Base-by-base conservation (phyloP, 2,113 vertebrate species). In the Ceratotherium simum region DNA sequence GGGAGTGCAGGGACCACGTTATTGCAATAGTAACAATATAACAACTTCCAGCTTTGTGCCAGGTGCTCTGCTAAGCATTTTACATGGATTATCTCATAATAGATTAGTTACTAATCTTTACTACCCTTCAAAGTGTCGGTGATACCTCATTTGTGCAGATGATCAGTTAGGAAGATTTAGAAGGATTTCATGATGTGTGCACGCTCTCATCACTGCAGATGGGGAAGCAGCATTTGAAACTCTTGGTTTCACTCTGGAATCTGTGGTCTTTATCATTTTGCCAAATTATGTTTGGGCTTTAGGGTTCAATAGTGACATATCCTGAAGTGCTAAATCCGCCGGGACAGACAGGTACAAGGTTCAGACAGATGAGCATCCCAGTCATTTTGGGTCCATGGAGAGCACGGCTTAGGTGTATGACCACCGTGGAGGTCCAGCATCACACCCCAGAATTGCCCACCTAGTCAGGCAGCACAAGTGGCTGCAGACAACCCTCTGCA, bases 81-180 rank as follows among this genome's bases (percentile, higher is more conserved):
- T 3, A n/a, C 0, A 1, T 0, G 8, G 72, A 0, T 10, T 4
- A 10, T 12, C n/a, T 39, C 16, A 8, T 39, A n/a, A n/a, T n/a
- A n/a, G n/a, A n/a, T n/a, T n/a, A 20, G 48, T 20, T 18, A 56
- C 18, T 33, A 12, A 8, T 25, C 10, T 54, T 14, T 54, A 5
- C 33, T 10, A n/a, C 48, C 12, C 18, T 36, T 25, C 33, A n/a
- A 48, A 11, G 48, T 9, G 33, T 54, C 4, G 51, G 51, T 54
- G 51, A 54, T 54, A 16, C 51, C 51, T 13, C 48, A 51, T 54
- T 13, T 13, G 51, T 54, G 1, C 14, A 54, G 51, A 16, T 3
- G 14, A 13, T 54, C 51, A 54, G 14, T 54, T 4, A 14, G 12
- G 51, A 54, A 51, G 51, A 16, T 54, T 54, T 13, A 54, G 51